Evolutionary conservation across 1,140 invertebrate species (phyloP).

Genomic region (Dufourea novaeangliae): DNA sequence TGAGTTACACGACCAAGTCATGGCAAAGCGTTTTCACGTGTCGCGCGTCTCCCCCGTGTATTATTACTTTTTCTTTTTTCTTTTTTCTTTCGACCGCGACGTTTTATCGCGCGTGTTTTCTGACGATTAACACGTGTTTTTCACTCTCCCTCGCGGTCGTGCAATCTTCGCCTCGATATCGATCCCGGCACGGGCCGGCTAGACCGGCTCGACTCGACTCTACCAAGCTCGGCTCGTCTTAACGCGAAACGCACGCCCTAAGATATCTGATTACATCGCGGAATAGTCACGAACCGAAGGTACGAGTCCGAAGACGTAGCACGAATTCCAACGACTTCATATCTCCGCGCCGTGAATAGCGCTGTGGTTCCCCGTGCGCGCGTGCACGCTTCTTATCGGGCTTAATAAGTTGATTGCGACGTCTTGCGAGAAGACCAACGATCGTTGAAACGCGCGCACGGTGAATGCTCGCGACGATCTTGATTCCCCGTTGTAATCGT

Average conservation of each 20-base stretch:
- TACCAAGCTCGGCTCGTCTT: background rate
- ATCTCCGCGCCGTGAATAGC: slow-evolving; percentile 31
- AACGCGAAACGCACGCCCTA: slow-evolving; percentile 41
- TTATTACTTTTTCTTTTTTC: background rate
- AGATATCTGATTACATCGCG: slow-evolving; percentile 52
- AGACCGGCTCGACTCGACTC: background rate
- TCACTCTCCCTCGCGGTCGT: background rate
- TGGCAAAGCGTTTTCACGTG: slow-evolving; percentile 13
- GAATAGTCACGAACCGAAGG: slow-evolving; percentile 45
- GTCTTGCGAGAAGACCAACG: slow-evolving; percentile 37
- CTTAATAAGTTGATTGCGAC: slow-evolving; percentile 51
- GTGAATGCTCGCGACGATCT: slow-evolving; percentile 22
- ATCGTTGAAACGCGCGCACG: slow-evolving; percentile 17
- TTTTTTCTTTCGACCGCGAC: background rate
- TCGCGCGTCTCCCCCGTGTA: background rate
- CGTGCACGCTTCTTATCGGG: slow-evolving; percentile 20
- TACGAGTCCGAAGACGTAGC: slow-evolving; percentile 46
- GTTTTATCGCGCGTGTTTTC: slow-evolving; percentile 56
- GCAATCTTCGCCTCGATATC: slow-evolving; percentile 51
- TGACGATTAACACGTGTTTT: slow-evolving; percentile 62
- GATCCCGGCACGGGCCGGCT: slow-evolving; percentile 36
- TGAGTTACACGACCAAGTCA: slow-evolving; percentile 35
- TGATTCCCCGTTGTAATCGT: slow-evolving; percentile 16
- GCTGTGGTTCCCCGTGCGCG: background rate
- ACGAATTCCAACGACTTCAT: slow-evolving; percentile 52